phyloP scores from a whole-genome alignment of 2,797 vertebrate species.

The Numenius phaeopus region DNA sequence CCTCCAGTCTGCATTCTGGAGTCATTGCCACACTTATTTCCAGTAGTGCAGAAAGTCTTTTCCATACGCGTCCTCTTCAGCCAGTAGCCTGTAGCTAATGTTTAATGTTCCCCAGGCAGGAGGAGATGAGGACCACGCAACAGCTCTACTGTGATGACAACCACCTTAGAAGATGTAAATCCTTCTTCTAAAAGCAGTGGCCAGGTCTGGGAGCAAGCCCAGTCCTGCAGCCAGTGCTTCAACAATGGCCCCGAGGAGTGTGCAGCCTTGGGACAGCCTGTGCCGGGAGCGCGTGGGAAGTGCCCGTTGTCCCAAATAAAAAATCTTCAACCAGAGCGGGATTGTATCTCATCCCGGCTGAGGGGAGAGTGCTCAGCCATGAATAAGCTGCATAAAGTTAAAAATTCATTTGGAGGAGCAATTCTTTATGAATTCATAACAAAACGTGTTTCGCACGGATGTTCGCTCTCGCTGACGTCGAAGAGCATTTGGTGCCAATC shows the following conservation, averaged over 20 bases:
- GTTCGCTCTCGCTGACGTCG: background rate
- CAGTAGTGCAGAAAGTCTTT: constrained; percentile 33
- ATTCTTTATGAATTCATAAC: background rate
- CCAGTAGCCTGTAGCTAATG: background rate
- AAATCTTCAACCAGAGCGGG: background rate
- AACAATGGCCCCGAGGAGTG: accelerated
- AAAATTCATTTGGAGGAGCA: background rate
- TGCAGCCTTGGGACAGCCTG: background rate
- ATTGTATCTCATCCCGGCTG: background rate
- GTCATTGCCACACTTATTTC: constrained; percentile 17
- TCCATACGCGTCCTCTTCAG: background rate
- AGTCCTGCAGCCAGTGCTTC: background rate
- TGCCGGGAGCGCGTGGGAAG: background rate
- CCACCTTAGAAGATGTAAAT: background rate
- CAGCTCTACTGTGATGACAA: background rate
- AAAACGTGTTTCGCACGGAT: accelerated
- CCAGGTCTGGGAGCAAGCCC: background rate
- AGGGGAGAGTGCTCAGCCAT: background rate
- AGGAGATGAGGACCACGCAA: background rate
- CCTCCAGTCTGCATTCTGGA: background rate
- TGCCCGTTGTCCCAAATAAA: background rate
- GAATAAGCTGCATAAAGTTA: background rate
- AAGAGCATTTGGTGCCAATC: background rate
- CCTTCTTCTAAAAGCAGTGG: background rate
- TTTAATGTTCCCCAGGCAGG: background rate